Percentiles rank a stretch among this genome's conserved stretches.
These are phyloP conservation scores for Myripristis murdjan DNA, from an alignment of 2,797 vertebrate genomes.

Conservation along the genomic window DNA sequence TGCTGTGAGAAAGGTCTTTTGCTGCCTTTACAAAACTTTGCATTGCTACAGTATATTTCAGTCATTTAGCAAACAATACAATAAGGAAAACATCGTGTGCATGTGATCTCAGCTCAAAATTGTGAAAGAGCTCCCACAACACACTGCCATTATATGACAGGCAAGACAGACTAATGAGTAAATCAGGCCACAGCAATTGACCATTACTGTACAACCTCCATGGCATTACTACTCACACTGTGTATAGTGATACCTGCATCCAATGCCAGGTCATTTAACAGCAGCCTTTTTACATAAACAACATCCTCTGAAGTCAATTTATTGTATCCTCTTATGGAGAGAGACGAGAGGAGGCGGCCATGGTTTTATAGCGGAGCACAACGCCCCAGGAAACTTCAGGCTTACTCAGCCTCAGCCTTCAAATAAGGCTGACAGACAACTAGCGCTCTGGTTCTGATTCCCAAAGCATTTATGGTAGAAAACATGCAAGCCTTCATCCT, in stretches of 20 bases:
- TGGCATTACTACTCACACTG: conserved; percentile 8
- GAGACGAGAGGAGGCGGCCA: conserved; percentile 7
- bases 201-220: conserved; percentile 27
- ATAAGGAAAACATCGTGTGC: not conserved
- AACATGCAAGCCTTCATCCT: conserved; percentile 39
- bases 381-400: conserved; percentile 18
- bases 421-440: conserved; percentile 24
- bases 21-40: no score
- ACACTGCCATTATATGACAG: conserved; percentile 23
- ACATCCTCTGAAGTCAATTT: conserved; percentile 57
- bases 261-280: conserved; percentile 47
- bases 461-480: conserved; percentile 45
- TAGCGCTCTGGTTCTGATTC: conserved; percentile 43
- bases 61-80: not conserved
- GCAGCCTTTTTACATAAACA: conserved; percentile 42
- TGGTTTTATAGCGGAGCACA: conserved; percentile 44
- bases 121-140: conserved; percentile 3
- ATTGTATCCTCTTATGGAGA: conserved; percentile 37
- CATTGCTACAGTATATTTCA: no score
- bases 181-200: conserved; percentile 29
- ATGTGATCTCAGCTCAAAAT: not conserved
- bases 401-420: conserved; percentile 31
- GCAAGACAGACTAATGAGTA: conserved; percentile 28
- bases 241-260: conserved; percentile 33
- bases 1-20: no score